Evolutionary conservation across 2,797 vertebrate species (phyloP), one percentile per base, ranked within the genome.

Genomic region (Fistularia tabacaria): DNA sequence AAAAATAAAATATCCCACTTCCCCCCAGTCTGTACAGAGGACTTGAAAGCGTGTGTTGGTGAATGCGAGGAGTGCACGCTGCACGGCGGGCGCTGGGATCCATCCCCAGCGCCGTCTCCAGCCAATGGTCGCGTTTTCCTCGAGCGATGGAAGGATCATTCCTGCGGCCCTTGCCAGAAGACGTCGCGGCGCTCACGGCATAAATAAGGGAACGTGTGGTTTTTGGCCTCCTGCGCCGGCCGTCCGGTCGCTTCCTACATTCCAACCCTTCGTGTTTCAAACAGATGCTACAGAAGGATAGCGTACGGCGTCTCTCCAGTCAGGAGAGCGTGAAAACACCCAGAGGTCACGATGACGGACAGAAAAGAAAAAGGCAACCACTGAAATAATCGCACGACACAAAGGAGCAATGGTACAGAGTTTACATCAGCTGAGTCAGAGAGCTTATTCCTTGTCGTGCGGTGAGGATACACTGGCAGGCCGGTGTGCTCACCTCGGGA

Each of bases 391-490:
- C 62, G 54, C 74, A 83, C 70, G 56, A 77, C 53, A 79, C 59
- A 57, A 71, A 63, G 57, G 39, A 77, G 40, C 14, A 63, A 66
- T 41, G 39, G 44, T 46, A 51, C 48, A 73, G 64, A 63, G n/a
- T 37, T 45, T 13, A 36, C 1, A 40, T 54, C 51, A 64, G 57
- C 64, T 80, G 69, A 68, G 50, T 73, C 58, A 66, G 77, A 76
- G 66, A 85, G 84, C 81, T 74, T 80, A 75, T 82, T 85, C 69
- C 59, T 76, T 77, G 80, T 70, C 74, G 72, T 81, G 69, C n/a
- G n/a, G n/a, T 47, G 57, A 55, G 3, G 9, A 62, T 72, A 43
- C 40, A 54, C 36, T 2, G 14, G 43, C 66, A 64, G 71, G 66
- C 51, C 60, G 58, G 46, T 59, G 66, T 54, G 68, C 57, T 69